Percentiles rank a stretch among this genome's conserved stretches.
These are phyloP conservation scores for Himantopus leucocephalus DNA, from an alignment of 2,113 vertebrate species.

Conservation along the genomic window DNA sequence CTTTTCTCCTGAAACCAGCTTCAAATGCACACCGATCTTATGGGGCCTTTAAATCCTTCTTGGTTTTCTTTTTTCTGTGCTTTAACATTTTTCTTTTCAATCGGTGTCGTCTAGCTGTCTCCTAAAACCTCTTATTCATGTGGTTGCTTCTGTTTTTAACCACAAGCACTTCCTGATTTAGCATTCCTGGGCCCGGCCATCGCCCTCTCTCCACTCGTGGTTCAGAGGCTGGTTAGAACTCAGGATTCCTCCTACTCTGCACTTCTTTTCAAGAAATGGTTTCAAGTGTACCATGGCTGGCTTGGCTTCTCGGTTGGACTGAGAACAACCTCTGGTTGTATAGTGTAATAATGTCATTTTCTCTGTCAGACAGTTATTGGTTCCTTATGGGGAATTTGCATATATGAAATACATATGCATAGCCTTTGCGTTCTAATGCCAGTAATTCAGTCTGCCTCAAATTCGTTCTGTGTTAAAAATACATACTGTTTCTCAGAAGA, in stretches of 20 bases:
- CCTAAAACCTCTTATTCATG: conserved; percentile 30
- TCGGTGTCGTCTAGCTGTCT: conserved; percentile 43
- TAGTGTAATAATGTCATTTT: neutral
- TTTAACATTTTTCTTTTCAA: neutral
- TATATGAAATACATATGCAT: neutral
- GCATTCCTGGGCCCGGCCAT: conserved; percentile 26
- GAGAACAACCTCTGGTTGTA: neutral
- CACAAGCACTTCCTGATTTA: conserved; percentile 51
- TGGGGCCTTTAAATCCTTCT: neutral
- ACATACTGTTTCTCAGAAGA: neutral
- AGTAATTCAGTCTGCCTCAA: neutral
- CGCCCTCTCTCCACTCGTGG: neutral
- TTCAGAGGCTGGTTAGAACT: neutral
- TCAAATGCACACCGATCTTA: neutral
- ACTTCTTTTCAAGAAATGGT: neutral
- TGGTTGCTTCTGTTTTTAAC: conserved; percentile 49
- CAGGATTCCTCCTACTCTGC: neutral
- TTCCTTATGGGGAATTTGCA: conserved; percentile 5
- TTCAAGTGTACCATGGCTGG: neutral
- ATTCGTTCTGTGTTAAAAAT: neutral
- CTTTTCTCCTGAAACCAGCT: neutral
- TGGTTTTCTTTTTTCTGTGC: neutral
- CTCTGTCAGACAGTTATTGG: neutral
- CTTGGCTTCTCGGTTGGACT: neutral
- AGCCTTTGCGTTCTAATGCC: fast-evolving